Base-by-base conservation (phyloP, 2,797 vertebrate genomes). In the Coluber constrictor region DNA sequence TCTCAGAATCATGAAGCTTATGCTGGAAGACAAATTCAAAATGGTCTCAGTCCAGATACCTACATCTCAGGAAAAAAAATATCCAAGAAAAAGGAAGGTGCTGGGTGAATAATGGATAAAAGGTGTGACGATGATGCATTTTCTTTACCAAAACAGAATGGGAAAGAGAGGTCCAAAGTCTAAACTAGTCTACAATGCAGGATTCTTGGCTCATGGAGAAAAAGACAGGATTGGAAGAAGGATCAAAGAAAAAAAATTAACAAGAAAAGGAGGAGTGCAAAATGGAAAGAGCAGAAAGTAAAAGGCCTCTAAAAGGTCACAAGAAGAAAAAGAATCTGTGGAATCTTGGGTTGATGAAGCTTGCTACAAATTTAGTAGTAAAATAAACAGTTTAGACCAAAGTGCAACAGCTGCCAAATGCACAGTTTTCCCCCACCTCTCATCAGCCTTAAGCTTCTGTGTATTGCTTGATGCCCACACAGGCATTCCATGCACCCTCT, bases 121-220 rank as follows among this genome's bases (percentile, higher is more conserved):
- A 95, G 92, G 94, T 94, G 96, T 95, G 96, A 94, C 93, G 93
- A 96, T 95, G 89, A 96, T 43, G 96, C 95, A 96, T 96, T 87
- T 9, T 88, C 95, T 95, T 97, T 97, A 97, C 95, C 96, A 94
- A 97, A 97, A 96, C 95, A 97, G 96, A 97, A 95, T 92, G 95
- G 96, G 96, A 98, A 96, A 96, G 89, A 94, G 92, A 96, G 89
- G 93, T 90, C 95, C 89, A 25, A 5, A 89, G 43, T 86, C 91
- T 93, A 43, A 0, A 88, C 61, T 74, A 94, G 92, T 93, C 92
- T 43, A 93, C 59, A 56, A 61, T 15, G 70, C 32, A 88, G 61
- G 89, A 86, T 32, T 54, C 56, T 47, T 47, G 55, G 54, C 25
- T 23, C 89, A 91, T 94, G 90, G 74, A 83, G 43, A 11, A 59